A percentile compares a stretch with the other conserved stretches of the same genome.
Evolutionary conservation across 2,797 vertebrate genomes (phyloP).

Genomic region (Nannoperca obscura): DNA sequence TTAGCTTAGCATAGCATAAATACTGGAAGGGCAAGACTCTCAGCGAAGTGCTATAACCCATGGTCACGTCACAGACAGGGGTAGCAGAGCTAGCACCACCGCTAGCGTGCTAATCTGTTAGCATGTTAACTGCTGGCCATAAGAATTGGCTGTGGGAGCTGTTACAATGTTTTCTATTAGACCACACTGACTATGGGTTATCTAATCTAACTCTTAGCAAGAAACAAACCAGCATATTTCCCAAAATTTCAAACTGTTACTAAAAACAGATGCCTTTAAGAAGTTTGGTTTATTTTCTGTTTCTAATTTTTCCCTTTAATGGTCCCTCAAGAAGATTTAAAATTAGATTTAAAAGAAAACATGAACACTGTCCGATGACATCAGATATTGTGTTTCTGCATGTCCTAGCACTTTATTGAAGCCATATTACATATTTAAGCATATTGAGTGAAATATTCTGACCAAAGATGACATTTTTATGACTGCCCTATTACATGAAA

Average conservation of each 20-base stretch:
- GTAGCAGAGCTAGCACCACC: background rate
- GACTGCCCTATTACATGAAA: conserved; percentile 18
- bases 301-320: too few relatives aligned
- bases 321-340: too few relatives aligned
- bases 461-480: conserved; percentile 35
- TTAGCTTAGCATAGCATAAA: background rate
- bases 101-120: background rate
- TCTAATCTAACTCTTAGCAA: background rate
- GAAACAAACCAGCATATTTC: background rate
- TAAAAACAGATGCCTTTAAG: background rate
- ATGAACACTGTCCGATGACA: background rate
- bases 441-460: conserved; percentile 30
- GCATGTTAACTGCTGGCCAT: background rate
- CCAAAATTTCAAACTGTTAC: background rate
- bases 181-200: background rate
- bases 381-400: background rate
- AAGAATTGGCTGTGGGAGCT: background rate
- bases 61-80: background rate
- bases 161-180: background rate
- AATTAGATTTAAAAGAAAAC: too few relatives aligned
- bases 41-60: background rate
- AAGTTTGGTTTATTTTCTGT: background rate
- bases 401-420: conserved; percentile 8
- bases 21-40: background rate
- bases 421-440: conserved; percentile 7